Percentiles rank a stretch among this genome's conserved stretches.
These are phyloP conservation scores for Pelosia muscerda DNA, from an alignment of 2,888 invertebrate genomes.

Conservation along the genomic window DNA sequence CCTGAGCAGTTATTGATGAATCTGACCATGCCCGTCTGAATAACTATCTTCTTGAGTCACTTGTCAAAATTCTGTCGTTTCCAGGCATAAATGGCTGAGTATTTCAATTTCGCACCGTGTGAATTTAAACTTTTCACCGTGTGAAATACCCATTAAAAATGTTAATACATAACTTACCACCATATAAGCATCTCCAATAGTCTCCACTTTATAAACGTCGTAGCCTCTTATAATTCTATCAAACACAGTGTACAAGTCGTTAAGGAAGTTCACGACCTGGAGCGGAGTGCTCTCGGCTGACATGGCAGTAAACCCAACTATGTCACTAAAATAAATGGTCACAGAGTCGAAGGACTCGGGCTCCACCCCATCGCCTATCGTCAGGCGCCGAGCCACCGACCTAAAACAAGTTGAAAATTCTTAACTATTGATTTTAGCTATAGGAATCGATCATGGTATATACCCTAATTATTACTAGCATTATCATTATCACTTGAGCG, in stretches of 20 bases:
- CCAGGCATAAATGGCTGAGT: not conserved
- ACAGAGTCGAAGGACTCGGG: slow-evolving; percentile 97
- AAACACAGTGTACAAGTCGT: slow-evolving; percentile 98
- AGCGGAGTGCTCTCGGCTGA: slow-evolving; percentile 97
- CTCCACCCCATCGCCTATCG: slow-evolving; percentile 95
- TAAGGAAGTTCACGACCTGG: slow-evolving; percentile 98
- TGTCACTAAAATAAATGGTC: slow-evolving; percentile 98
- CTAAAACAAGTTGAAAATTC: slow-evolving; percentile 81
- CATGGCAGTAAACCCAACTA: slow-evolving; percentile 98
- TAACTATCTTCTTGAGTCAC: not conserved
- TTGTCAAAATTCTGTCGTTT: not conserved
- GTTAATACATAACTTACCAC: slow-evolving; percentile 79
- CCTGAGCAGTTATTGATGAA: not conserved
- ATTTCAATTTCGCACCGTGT: no score
- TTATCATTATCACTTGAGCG: not conserved
- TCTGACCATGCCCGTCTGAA: not conserved
- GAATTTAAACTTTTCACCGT: no score
- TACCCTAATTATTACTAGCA: not conserved
- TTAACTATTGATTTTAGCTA: slow-evolving; percentile 9
- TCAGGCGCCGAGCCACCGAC: slow-evolving; percentile 95
- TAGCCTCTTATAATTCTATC: slow-evolving; percentile 98
- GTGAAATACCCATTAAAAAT: not conserved
- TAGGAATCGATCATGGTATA: not conserved
- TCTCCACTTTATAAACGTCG: slow-evolving; percentile 99
- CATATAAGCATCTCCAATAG: slow-evolving; percentile 94